A percentile compares a stretch with the other conserved stretches of the same genome.
Conservation (phyloP, 37 sponge, comb jelly and placozoan genomes). For the Corticium candelabrum region DNA sequence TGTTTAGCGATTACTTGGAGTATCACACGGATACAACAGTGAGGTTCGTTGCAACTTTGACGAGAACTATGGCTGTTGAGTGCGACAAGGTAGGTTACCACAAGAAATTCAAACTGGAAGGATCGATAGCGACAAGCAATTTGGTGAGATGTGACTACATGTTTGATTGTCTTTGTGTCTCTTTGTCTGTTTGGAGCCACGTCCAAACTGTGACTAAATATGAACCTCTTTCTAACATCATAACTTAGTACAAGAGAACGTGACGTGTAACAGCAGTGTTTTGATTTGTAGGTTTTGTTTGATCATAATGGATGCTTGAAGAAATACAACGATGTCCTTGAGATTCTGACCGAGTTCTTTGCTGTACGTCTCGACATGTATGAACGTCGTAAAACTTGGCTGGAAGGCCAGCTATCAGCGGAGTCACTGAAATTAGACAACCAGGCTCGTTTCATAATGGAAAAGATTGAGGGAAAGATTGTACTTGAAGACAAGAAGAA, state of each 20-base stretch:
- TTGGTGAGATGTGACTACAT: constrained; percentile 37
- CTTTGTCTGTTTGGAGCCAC: neutral
- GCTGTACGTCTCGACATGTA: constrained; percentile 60
- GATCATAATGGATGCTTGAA: constrained; percentile 73
- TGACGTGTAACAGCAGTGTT: no score
- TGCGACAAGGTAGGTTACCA: constrained; percentile 51
- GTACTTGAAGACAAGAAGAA: constrained; percentile 67
- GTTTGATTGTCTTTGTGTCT: neutral
- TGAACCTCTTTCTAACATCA: neutral
- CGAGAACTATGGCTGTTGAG: constrained; percentile 50
- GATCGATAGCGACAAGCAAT: constrained; percentile 40
- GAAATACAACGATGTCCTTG: constrained; percentile 40
- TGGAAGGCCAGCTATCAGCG: constrained; percentile 69
- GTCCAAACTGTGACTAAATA: neutral
- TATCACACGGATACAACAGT: constrained; percentile 96
- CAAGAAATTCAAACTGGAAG: constrained; percentile 95
- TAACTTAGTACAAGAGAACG: no score
- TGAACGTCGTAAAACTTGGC: constrained; percentile 61
- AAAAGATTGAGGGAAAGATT: constrained; percentile 79
- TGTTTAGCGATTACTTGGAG: constrained; percentile 85
- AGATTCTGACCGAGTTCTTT: constrained; percentile 84
- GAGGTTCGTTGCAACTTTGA: constrained; percentile 76
- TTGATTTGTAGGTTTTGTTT: constrained; percentile 63
- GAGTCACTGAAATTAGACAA: constrained; percentile 62
- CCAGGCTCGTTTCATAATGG: constrained; percentile 88